Percentiles rank a stretch among this genome's conserved stretches.
These are phyloP conservation scores for Urophycis tenuis DNA, from an alignment of 2,797 vertebrate species.

Conservation along the genomic window DNA sequence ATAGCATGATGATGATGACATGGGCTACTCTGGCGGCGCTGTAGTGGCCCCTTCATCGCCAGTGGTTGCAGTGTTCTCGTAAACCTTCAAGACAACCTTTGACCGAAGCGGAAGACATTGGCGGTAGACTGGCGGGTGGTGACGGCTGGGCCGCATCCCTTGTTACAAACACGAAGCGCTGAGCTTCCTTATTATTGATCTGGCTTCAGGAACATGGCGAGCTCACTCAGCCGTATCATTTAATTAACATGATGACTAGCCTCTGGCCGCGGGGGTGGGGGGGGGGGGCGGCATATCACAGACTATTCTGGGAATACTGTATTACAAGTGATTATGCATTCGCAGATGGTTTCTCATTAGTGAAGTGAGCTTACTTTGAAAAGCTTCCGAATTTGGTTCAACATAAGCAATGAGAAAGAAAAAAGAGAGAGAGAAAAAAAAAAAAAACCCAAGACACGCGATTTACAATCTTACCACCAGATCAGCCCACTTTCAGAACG, in stretches of 20 bases:
- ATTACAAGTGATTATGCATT: slow-evolving; percentile 41
- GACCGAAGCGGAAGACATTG: not conserved
- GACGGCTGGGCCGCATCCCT: not conserved
- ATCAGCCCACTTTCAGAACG: not conserved
- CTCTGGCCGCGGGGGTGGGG: slow-evolving; percentile 15
- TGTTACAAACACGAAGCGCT: slow-evolving; percentile 15
- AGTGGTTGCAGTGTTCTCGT: not conserved
- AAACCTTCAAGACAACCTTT: not conserved
- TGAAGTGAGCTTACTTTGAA: slow-evolving; percentile 52
- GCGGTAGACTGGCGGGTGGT: not conserved
- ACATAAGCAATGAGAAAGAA: too few relatives aligned
- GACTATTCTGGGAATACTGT: slow-evolving; percentile 40
- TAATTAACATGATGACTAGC: slow-evolving; percentile 54
- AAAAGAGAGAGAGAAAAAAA: too few relatives aligned
- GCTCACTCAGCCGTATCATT: slow-evolving; percentile 32
- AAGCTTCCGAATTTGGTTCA: slow-evolving; percentile 35
- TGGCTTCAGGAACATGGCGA: slow-evolving; percentile 12
- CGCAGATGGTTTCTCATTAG: slow-evolving; percentile 65
- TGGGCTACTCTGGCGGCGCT: not conserved
- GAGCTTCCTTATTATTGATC: slow-evolving; percentile 11
- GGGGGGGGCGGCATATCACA: slow-evolving; percentile 30
- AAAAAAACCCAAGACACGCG: not conserved
- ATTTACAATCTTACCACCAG: not conserved
- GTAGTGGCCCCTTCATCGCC: not conserved
- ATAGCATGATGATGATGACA: not conserved